These are phyloP conservation scores for Setipinna tenuifilis DNA, from an alignment of 2,797 vertebrate genomes.

Conservation along the genomic window DNA sequence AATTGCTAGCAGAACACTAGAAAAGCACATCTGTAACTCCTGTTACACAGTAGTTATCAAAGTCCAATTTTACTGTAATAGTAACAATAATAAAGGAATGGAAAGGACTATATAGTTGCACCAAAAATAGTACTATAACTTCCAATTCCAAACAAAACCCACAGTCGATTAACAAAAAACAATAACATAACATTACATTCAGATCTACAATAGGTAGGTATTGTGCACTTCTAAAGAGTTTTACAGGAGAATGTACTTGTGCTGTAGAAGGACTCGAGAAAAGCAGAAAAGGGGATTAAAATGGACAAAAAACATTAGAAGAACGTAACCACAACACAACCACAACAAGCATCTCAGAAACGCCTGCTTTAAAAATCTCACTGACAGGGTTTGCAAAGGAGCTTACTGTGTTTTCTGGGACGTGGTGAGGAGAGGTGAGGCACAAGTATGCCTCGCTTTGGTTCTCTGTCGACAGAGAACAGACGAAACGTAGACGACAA, in stretches of 20 bases:
- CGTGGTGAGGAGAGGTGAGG: background rate
- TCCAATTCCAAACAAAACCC: too few relatives aligned
- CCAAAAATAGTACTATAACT: background rate
- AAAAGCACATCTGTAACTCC: background rate
- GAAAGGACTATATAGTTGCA: background rate
- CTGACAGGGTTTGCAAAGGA: conserved; percentile 12
- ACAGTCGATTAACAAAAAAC: too few relatives aligned
- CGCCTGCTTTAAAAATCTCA: background rate
- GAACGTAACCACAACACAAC: conserved; percentile 26
- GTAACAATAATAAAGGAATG: background rate
- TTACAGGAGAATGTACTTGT: background rate
- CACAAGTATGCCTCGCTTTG: background rate
- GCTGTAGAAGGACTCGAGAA: background rate
- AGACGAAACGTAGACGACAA: conserved; percentile 12
- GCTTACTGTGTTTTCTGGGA: conserved; percentile 48
- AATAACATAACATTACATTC: too few relatives aligned
- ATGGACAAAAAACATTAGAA: background rate
- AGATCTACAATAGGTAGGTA: too few relatives aligned
- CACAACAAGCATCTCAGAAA: background rate
- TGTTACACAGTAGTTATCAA: background rate
- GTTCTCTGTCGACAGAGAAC: background rate
- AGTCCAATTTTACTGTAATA: background rate
- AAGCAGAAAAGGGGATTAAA: background rate
- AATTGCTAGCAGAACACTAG: background rate
- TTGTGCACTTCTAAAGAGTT: too few relatives aligned